A percentile compares a stretch with the other conserved stretches of the same genome.
Evolutionary conservation across 2,888 invertebrate species (phyloP).

Genomic region (Cosmia pyralina): DNA sequence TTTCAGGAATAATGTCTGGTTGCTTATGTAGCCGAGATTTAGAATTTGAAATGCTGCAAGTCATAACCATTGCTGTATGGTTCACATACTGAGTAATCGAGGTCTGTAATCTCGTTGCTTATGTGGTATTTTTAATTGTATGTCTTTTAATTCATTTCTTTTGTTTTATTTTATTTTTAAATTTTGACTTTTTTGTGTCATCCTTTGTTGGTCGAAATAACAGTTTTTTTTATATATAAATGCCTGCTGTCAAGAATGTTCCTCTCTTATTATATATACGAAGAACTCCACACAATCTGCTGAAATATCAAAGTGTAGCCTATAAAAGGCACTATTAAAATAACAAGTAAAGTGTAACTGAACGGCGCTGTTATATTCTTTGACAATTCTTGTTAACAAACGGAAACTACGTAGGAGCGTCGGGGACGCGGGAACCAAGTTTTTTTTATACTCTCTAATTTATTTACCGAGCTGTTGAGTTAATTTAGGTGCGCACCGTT

Average conservation of each 20-base stretch:
- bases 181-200: too few species aligned
- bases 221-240: too few species aligned
- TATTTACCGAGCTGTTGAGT: slow-evolving; percentile 72
- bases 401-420: slow-evolving; percentile 55
- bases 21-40: background rate
- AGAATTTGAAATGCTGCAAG: background rate
- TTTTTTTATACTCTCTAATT: slow-evolving; percentile 67
- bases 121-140: too few species aligned
- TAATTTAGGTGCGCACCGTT: slow-evolving; percentile 64
- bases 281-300: background rate
- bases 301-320: background rate
- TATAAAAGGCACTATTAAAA: slow-evolving; percentile 21
- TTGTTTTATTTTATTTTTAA: too few species aligned
- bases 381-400: slow-evolving; percentile 58
- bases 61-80: too few species aligned
- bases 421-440: slow-evolving; percentile 52
- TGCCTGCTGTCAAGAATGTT: background rate
- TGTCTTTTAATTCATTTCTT: too few species aligned
- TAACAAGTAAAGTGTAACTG: slow-evolving; percentile 27
- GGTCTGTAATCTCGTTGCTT: too few species aligned
- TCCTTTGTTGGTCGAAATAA: too few species aligned
- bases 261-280: background rate
- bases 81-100: too few species aligned
- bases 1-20: background rate
- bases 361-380: slow-evolving; percentile 32